Conservation (phyloP, 2,797 vertebrate genomes). For the Cyprinodon diabolis region DNA sequence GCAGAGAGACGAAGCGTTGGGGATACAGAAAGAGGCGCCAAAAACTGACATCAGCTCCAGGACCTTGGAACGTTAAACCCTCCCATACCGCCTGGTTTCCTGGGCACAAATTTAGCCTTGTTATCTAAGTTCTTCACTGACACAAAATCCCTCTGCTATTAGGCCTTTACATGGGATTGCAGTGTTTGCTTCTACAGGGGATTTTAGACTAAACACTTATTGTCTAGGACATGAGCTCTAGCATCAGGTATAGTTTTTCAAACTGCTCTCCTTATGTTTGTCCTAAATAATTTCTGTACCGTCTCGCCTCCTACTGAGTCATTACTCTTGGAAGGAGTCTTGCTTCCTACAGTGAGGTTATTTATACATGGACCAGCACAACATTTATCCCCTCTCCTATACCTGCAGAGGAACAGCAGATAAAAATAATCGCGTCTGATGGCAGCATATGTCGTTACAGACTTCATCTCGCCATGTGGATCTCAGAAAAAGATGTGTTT, state of each 20-base stretch:
- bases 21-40: conserved; percentile 57
- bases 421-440: neutral
- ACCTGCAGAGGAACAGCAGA: conserved; percentile 31
- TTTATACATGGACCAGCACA: conserved; percentile 60
- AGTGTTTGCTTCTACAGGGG: conserved; percentile 28
- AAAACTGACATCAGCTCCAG: conserved; percentile 71
- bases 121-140: conserved; percentile 56
- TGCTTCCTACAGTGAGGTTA: conserved; percentile 60
- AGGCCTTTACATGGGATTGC: conserved; percentile 33
- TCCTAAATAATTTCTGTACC: conserved; percentile 52
- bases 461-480: conserved; percentile 33
- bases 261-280: conserved; percentile 48
- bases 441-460: neutral
- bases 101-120: conserved; percentile 58
- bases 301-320: conserved; percentile 61
- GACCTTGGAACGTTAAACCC: conserved; percentile 46
- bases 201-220: conserved; percentile 44
- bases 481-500: conserved; percentile 46
- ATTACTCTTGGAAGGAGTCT: conserved; percentile 61
- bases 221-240: conserved; percentile 39
- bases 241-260: conserved; percentile 44
- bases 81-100: conserved; percentile 47
- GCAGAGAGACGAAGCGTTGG: conserved; percentile 64
- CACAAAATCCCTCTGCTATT: conserved; percentile 46
- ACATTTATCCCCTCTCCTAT: conserved; percentile 33